Percentiles rank a stretch among this genome's conserved stretches.
phyloP scores from a whole-genome alignment of 2,113 vertebrate species.

The Burhinus bistriatus region DNA sequence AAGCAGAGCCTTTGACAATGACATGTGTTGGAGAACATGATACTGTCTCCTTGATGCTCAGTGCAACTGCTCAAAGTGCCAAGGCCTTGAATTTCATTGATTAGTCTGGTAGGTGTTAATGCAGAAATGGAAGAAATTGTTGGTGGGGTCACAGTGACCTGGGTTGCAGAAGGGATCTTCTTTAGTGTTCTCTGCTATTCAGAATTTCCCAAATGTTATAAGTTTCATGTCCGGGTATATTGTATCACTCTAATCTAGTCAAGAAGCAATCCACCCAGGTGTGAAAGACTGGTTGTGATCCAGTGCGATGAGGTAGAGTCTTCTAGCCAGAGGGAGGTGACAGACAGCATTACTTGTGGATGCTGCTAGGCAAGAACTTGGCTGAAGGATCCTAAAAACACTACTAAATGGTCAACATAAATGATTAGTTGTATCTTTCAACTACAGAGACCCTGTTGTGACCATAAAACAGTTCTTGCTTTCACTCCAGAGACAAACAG shows the following conservation, averaged over 20 bases:
- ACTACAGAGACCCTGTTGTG: neutral
- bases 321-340: neutral
- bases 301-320: neutral
- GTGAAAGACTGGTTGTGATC: fast-evolving
- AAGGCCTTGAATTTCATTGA: neutral
- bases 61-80: neutral
- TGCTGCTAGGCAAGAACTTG: neutral
- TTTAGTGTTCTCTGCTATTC: neutral
- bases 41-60: neutral
- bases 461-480: neutral
- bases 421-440: neutral
- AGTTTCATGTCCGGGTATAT: neutral
- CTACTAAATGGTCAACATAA: neutral
- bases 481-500: neutral
- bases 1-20: neutral
- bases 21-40: neutral
- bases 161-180: neutral
- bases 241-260: neutral
- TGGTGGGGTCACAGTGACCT: neutral
- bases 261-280: neutral
- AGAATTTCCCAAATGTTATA: neutral
- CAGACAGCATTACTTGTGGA: neutral
- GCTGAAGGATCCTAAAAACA: neutral
- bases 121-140: neutral
- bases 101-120: neutral